These are phyloP conservation scores for Drosophila grimshawi DNA, from an alignment of 1,140 invertebrate genomes.

Conservation along the genomic window DNA sequence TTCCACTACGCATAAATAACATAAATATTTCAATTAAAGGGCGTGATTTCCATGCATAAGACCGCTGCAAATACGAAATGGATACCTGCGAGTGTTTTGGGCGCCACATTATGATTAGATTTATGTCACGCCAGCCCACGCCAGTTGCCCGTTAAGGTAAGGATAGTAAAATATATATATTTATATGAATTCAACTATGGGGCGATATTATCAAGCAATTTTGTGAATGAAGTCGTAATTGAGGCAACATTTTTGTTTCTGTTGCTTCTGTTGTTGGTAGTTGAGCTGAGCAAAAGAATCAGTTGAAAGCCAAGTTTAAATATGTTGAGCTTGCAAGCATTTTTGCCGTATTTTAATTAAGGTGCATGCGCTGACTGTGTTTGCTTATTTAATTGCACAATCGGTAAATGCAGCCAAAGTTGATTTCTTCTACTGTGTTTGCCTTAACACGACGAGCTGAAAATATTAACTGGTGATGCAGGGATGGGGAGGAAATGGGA, in stretches of 20 bases:
- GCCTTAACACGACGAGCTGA: conserved; percentile 75
- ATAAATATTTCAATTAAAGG: conserved; percentile 72
- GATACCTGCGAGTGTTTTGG: conserved; percentile 5
- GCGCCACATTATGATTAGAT: conserved; percentile 32
- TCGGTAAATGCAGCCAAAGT: conserved; percentile 62
- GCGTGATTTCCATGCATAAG: conserved; percentile 61
- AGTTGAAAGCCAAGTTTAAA: conserved; percentile 45
- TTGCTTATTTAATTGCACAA: conserved; percentile 81
- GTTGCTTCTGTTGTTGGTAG: neutral
- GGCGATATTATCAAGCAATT: conserved; percentile 66
- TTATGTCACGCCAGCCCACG: conserved; percentile 26
- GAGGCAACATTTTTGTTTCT: conserved; percentile 21
- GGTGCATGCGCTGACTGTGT: conserved; percentile 59
- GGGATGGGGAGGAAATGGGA: neutral
- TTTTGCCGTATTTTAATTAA: conserved; percentile 72
- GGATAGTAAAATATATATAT: too few species aligned
- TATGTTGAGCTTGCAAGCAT: conserved; percentile 52
- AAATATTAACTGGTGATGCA: conserved; percentile 63
- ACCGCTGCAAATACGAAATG: neutral
- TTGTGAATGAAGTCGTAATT: conserved; percentile 52
- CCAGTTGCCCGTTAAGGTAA: conserved; percentile 39
- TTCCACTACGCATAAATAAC: conserved; percentile 22
- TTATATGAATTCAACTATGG: too few species aligned
- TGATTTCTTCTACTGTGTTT: conserved; percentile 64
- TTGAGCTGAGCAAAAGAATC: conserved; percentile 15